Percentiles rank a stretch among this genome's conserved stretches.
These are phyloP conservation scores for Geopemphigus sp. DNA, from an alignment of 1,140 invertebrate genomes.

Conservation along the genomic window DNA sequence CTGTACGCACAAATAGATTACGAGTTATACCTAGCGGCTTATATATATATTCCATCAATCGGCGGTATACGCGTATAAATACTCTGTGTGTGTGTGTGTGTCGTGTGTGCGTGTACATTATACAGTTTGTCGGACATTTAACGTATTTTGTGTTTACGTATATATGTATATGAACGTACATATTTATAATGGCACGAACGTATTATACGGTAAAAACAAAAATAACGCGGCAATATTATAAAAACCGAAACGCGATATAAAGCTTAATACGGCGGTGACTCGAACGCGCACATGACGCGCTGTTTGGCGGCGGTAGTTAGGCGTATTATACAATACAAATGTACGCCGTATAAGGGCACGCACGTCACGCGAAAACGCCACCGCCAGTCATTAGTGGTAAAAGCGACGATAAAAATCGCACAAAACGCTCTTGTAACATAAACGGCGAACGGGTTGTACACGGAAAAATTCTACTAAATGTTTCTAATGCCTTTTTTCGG, in stretches of 20 bases:
- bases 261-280: slow-evolving; percentile 19
- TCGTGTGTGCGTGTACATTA: neutral
- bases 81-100: too few relatives aligned
- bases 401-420: slow-evolving; percentile 39
- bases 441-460: neutral
- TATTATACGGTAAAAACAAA: slow-evolving; percentile 9
- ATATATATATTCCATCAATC: too few relatives aligned
- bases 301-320: neutral
- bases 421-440: slow-evolving; percentile 39
- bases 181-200: too few relatives aligned
- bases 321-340: too few relatives aligned
- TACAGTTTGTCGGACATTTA: slow-evolving; percentile 8
- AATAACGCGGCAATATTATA: slow-evolving; percentile 1
- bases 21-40: too few relatives aligned
- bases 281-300: slow-evolving; percentile 2
- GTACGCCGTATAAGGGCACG: neutral
- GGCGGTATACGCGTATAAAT: too few relatives aligned
- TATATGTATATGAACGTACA: neutral
- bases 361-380: slow-evolving; percentile 14
- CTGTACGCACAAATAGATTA: slow-evolving; percentile 48
- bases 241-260: slow-evolving; percentile 36
- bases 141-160: neutral
- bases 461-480: slow-evolving; percentile 34
- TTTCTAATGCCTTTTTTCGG: neutral
- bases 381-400: neutral